Conservation (phyloP, 1,140 invertebrate species). For the Polyergus mexicanus region DNA sequence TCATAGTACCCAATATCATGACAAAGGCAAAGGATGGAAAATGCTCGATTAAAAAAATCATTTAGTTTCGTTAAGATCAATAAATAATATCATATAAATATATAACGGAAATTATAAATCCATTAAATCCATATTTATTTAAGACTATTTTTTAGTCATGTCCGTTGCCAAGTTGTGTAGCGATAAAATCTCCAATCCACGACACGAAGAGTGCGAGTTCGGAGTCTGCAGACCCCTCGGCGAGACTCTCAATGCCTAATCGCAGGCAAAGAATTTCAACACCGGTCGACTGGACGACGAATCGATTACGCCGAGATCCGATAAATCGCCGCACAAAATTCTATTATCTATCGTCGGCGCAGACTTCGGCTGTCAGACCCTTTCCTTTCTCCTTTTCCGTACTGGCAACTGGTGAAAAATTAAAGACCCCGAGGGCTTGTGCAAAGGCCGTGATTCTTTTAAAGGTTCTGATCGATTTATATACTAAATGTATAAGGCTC, state of each 20-base stretch:
- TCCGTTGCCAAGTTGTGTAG: constrained; percentile 50
- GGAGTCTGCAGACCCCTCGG: constrained; percentile 22
- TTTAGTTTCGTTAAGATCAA: not conserved
- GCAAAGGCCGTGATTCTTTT: constrained; percentile 45
- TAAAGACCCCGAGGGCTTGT: not conserved
- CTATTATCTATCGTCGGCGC: constrained; percentile 49
- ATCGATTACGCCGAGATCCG: constrained; percentile 60
- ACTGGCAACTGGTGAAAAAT: constrained; percentile 47
- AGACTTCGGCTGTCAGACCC: constrained; percentile 29
- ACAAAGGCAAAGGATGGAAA: not conserved
- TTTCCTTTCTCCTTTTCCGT: constrained; percentile 54
- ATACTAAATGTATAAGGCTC: constrained; percentile 35
- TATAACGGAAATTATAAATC: constrained; percentile 21
- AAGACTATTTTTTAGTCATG: constrained; percentile 53
- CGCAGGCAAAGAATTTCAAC: constrained; percentile 50
- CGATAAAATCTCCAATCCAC: constrained; percentile 72
- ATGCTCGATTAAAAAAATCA: not conserved
- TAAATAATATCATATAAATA: not conserved
- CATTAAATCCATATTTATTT: constrained; percentile 41
- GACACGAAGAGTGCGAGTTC: constrained; percentile 44
- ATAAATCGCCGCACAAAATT: constrained; percentile 62
- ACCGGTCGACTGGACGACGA: constrained; percentile 49
- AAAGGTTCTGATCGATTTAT: constrained; percentile 57
- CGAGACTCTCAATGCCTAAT: constrained; percentile 39
- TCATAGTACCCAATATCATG: not conserved